Conservation (phyloP, 1,140 invertebrate genomes). For the Zaprionus gabonicus region DNA sequence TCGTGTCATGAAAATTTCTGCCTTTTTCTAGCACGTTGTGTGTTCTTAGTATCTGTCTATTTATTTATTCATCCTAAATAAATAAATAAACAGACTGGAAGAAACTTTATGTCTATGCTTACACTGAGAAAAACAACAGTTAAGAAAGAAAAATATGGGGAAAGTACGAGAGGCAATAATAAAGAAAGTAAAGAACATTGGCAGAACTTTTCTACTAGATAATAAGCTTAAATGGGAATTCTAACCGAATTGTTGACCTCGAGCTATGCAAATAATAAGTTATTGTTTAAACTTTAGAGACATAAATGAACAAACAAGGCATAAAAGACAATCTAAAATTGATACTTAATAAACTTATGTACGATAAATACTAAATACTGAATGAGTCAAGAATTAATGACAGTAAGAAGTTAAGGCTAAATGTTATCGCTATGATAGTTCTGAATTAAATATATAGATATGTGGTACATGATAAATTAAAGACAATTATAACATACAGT, state of each 20-base stretch:
- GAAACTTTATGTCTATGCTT: constrained; percentile 4
- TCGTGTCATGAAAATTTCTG: constrained; percentile 2
- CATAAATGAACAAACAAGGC: no score
- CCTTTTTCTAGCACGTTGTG: not conserved
- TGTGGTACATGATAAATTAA: no score
- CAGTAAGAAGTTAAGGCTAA: no score
- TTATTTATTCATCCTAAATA: constrained; percentile 14
- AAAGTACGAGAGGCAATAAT: not conserved
- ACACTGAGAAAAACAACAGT: not conserved
- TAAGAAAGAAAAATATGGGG: not conserved
- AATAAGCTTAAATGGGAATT: no score
- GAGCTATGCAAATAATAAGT: no score
- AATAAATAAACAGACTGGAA: constrained; percentile 6
- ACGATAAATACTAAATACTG: not conserved
- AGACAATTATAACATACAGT: no score
- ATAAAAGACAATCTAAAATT: not conserved
- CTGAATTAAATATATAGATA: no score
- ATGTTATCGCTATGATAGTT: no score
- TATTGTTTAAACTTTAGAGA: no score
- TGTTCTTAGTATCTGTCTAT: not conserved
- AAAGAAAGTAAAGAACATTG: not conserved
- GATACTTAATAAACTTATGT: not conserved
- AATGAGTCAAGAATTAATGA: not conserved
- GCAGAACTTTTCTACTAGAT: no score
- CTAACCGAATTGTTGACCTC: no score